Base-by-base conservation (phyloP, 35 echinoderm and acorn worm species). In the Apostichopus parvimensis region DNA sequence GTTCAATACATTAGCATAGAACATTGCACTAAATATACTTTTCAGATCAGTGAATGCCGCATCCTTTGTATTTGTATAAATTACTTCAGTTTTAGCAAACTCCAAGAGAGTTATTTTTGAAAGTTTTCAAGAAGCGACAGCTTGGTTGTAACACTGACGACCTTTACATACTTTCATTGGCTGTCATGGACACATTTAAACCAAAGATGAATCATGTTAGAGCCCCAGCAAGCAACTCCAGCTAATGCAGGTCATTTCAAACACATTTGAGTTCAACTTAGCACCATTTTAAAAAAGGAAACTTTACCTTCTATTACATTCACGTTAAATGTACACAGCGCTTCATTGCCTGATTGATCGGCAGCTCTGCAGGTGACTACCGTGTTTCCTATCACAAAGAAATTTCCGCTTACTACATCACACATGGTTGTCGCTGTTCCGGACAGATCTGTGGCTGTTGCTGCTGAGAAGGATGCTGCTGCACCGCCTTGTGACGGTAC, bases 361-460 rank as follows among this genome's bases (percentile, higher is more conserved):
- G 52, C 15, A 65, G n/a, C 57, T 26, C 15, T 66, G 20, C 65
- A 87, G 18, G 65, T 87, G 15, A 87, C 85, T 12, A 53, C 28
- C 3, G 85, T 87, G 1, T 58, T 68, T 87, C 85, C 85, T 13
- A 60, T 87, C 2, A 20, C 58, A 23, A 61, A 87, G 6, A 12
- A 15, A 65, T 57, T 15, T 15, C 85, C 85, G 15, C 58, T 68
- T 5, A 8, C 4, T 8, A 22, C 58, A 68, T 64, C 65, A 87
- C 57, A 64, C 2, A 55, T 6, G 56, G 68, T 62, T 6, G 58
- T 22, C 8, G 52, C 85, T 5, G 4, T 9, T 5, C 28, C 58
- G 9, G 85, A 87, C 9, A 62, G 12, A 72, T 87, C 85, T 5
- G 59, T 87, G 6, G 58, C 85, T 20, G 85, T 87, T 10, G 85